phyloP scores from a whole-genome alignment of 2,113 vertebrate genomes.

The Naja naja region DNA sequence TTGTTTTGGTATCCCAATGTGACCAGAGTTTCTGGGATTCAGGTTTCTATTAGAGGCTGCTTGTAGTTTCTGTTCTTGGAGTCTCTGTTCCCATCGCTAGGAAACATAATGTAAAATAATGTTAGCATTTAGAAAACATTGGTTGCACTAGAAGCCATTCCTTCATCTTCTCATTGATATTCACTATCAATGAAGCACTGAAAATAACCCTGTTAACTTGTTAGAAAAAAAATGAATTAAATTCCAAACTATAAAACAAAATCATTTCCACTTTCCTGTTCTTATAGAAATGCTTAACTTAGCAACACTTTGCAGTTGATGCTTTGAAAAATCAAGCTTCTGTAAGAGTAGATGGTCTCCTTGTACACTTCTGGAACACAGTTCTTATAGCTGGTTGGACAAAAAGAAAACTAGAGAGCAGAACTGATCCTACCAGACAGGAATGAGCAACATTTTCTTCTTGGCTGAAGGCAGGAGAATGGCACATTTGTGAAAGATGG shows the following conservation, averaged over 20 bases:
- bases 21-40: slow-evolving; percentile 62
- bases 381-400: not conserved
- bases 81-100: slow-evolving; percentile 79
- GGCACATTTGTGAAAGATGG: not conserved
- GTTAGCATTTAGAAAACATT: not conserved
- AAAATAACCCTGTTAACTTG: not conserved
- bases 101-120: slow-evolving; percentile 24
- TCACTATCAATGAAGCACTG: no score
- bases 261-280: not conserved
- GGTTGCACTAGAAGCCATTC: not conserved
- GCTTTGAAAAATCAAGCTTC: not conserved
- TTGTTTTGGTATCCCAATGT: slow-evolving; percentile 62
- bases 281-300: not conserved
- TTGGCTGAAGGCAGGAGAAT: not conserved
- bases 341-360: not conserved
- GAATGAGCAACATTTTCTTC: not conserved
- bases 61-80: slow-evolving; percentile 71
- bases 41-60: slow-evolving; percentile 65
- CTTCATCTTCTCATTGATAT: not conserved
- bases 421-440: not conserved
- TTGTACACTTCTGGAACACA: not conserved
- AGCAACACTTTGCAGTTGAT: not conserved
- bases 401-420: not conserved
- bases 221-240: not conserved
- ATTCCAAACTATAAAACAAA: not conserved